Evolutionary conservation across 2,888 invertebrate species (phyloP), one percentile per base, ranked within the genome.

Genomic region (Bedellia somnulentella): DNA sequence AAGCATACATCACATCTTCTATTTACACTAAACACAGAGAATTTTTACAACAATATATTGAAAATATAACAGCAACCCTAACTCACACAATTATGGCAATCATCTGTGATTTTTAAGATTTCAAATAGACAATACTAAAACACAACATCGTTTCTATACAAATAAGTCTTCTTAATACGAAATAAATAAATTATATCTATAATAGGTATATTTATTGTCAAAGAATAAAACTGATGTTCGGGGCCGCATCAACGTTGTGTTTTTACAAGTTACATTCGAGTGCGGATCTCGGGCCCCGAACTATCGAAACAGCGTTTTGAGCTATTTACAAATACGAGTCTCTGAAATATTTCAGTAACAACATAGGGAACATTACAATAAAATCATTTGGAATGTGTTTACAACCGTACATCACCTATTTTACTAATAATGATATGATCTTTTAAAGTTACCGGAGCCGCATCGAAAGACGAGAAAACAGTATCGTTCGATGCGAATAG

Each of bases 181-280:
- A 73, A 73, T 73, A 73, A 73, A 73, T 73, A 70, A 71, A 61
- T 66, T 54, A 70, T 52, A 44, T 59, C 66, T 68, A 67, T 47
- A 21, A 28, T 21, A 52, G 50, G 58, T 51, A 53, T 56, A 62
- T 71, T 73, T 73, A 71, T 70, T 71, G 71, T 73, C 73, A 56
- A 73, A 66, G 68, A 67, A 58, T 53, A 49, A 57, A 61, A 57
- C 47, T 40, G 45, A 53, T 6, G 3, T 6, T 13, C 8, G 5
- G 12, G 24, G 13, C 24, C 24, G 24, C 24, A 11, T 15, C 15
- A n/a, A 15, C 27, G 27, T 17, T 18, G 16, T 9, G 15, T 18
- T n/a, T 16, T 3, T 12, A 17, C 16, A 10, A 12, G 5, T 11
- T 17, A 10, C 14, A 15, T 2, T 8, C 15, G 9, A 15, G 26